Evolutionary conservation across 2,113 vertebrate genomes (phyloP), one percentile per base, ranked within the genome.

Genomic region (Cathartes aura): DNA sequence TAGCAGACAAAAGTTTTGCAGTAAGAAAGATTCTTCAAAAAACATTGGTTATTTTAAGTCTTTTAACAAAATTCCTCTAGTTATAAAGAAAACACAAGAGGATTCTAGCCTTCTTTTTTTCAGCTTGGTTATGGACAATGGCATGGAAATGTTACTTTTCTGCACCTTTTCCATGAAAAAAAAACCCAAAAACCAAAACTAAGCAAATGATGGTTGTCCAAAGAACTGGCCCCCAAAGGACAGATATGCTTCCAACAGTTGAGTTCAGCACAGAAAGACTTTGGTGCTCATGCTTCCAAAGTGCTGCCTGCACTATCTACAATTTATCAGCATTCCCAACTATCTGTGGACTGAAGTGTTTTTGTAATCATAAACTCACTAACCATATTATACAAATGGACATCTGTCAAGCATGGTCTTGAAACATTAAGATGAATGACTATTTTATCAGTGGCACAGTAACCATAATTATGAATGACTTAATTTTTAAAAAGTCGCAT

Each of bases 131-230:
- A 59, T 32, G 12, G 47, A 63, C 26, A 59, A 29, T 15, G 12
- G 17, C 66, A 83, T 4, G 3, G 8, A 64, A 89, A 80, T n/a
- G 1, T 7, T 72, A 75, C 14, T 92, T 71, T 90, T 67, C 66
- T 68, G 17, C 6, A 64, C 5, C 9, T 55, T 58, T 71, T 58
- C 50, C 19, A 80, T 12, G 11, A 9, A 50, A 32, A 59, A 42
- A 50, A 24, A 1, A 0, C 8, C 9, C 4, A 45, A 43, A 50
- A 7, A 7, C 4, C 8, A 9, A 82, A 60, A 27, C 5, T 7
- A 68, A 91, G 52, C 6, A 70, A 78, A 26, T 47, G 1, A 27
- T 18, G 10, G 34, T 19, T 94, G 11, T 76, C 21, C 40, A 63
- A 85, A 53, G 29, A 89, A 40, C n/a, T 47, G 26, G 9, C 56